Conservation (phyloP, 2,113 vertebrate species). For the Leucoraja erinaceus region DNA sequence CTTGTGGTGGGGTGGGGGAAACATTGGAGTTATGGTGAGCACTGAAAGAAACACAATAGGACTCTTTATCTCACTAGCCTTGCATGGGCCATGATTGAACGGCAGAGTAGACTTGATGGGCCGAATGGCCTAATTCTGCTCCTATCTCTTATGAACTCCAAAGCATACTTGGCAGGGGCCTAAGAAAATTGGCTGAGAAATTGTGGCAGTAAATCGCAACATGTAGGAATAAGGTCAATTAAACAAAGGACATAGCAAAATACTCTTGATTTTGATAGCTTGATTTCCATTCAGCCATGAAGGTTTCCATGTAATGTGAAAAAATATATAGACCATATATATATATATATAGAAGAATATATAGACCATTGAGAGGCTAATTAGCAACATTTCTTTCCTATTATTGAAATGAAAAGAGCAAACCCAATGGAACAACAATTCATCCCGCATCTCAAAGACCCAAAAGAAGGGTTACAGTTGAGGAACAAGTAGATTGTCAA, state of each 20-base stretch:
- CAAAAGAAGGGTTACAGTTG: neutral
- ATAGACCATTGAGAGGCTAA: no score
- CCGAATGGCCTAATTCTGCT: no score
- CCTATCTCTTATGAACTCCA: neutral
- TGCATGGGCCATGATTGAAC: neutral
- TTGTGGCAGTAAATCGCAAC: neutral
- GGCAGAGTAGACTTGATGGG: no score
- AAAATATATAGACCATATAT: neutral
- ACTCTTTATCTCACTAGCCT: neutral
- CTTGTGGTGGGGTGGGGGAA: neutral
- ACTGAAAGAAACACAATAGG: neutral
- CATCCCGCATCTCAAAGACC: neutral
- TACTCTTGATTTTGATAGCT: neutral
- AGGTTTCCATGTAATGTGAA: neutral
- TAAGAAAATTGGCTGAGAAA: neutral
- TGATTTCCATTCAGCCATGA: neutral
- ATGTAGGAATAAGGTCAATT: neutral
- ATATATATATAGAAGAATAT: no score
- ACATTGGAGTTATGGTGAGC: neutral
- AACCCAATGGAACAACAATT: neutral
- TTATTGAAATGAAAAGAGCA: neutral
- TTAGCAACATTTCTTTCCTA: neutral
- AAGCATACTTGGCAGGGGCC: neutral
- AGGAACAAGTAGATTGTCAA: neutral
- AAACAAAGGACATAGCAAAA: neutral